phyloP scores from a whole-genome alignment of 2,113 vertebrate species.

The Solenodon paradoxus region DNA sequence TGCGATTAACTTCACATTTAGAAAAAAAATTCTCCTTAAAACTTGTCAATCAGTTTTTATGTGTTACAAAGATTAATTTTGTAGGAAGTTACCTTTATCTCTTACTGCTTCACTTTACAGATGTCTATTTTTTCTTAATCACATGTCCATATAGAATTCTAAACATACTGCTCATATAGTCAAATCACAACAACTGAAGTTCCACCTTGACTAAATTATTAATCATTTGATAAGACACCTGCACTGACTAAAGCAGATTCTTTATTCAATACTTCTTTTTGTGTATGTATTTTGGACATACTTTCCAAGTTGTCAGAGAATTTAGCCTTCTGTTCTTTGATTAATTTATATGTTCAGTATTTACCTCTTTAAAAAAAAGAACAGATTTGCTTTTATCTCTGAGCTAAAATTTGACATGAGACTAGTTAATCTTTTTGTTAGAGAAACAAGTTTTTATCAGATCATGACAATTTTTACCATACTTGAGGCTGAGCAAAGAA shows the following conservation, averaged over 20 bases:
- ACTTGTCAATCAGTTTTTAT: not conserved
- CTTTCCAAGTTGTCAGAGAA: not conserved
- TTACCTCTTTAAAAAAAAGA: not conserved
- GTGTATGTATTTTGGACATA: not conserved
- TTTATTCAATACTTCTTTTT: not conserved
- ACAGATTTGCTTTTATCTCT: not conserved
- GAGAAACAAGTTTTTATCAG: not conserved
- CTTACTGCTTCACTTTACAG: not conserved
- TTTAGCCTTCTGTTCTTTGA: not conserved
- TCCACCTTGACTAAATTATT: not conserved
- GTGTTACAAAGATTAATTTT: slow-evolving; percentile 13
- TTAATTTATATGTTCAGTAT: slow-evolving; percentile 1
- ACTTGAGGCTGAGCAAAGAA: not conserved
- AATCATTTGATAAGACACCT: not conserved
- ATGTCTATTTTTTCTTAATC: not conserved
- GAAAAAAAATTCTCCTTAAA: not conserved
- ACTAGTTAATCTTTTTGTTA: not conserved
- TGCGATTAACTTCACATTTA: not conserved
- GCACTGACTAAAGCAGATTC: not conserved
- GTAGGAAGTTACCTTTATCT: not conserved
- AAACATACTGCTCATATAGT: not conserved
- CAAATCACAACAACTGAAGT: not conserved
- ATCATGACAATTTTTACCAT: not conserved
- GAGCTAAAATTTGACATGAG: not conserved
- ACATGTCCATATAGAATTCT: not conserved